phyloP scores from a whole-genome alignment of 2,113 vertebrate genomes.

The Ploceus nigricollis region DNA sequence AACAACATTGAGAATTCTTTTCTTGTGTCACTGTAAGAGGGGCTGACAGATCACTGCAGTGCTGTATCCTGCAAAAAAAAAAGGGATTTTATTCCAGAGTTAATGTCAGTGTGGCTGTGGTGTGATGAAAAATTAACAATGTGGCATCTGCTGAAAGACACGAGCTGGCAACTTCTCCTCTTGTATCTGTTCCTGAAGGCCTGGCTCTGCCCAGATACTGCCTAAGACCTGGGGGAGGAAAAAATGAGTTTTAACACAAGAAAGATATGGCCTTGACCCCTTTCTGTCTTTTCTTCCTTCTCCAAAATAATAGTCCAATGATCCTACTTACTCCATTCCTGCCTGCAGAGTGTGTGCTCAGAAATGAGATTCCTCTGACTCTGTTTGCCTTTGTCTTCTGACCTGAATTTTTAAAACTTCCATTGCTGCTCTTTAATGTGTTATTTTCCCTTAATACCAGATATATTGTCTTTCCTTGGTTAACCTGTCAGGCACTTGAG shows the following conservation, averaged over 20 bases:
- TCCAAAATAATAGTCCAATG: neutral
- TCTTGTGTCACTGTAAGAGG: neutral
- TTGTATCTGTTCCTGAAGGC: neutral
- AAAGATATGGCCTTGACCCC: neutral
- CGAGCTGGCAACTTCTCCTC: neutral
- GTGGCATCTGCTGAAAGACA: neutral
- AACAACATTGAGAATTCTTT: neutral
- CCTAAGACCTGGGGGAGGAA: neutral
- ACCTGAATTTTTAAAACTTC: neutral
- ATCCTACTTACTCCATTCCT: neutral
- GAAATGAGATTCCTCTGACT: neutral
- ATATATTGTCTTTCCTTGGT: neutral
- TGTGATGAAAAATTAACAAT: neutral
- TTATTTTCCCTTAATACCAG: neutral
- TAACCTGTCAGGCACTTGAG: neutral
- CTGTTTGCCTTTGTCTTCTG: neutral
- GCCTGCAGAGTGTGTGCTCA: neutral
- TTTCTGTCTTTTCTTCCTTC: neutral
- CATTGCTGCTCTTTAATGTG: neutral
- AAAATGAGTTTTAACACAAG: neutral
- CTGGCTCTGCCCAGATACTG: neutral
- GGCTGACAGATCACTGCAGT: neutral
- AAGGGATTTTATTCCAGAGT: neutral
- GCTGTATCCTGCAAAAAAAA: neutral
- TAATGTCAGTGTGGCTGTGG: neutral